Percentiles rank a stretch among this genome's conserved stretches.
Conservation (phyloP, 2,797 vertebrate species). For the Cottoperca gobio region DNA sequence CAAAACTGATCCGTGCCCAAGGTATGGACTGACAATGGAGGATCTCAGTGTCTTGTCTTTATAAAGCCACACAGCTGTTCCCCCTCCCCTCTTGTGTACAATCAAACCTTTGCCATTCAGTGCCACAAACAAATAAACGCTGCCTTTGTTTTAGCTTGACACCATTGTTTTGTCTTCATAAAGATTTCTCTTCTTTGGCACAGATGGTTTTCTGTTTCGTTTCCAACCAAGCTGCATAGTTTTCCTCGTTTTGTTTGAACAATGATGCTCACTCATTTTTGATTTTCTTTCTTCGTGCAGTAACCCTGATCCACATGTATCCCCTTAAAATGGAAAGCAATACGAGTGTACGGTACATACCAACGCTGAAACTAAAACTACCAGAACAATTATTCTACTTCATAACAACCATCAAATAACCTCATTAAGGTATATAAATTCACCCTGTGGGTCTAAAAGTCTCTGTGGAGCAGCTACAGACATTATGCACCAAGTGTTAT, state of each 20-base stretch:
- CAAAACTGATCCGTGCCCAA: constrained; percentile 69
- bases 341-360: neutral
- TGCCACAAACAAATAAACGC: constrained; percentile 75
- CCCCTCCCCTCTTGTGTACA: constrained; percentile 62
- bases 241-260: constrained; percentile 49
- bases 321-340: constrained; percentile 19
- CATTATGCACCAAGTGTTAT: neutral
- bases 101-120: constrained; percentile 80
- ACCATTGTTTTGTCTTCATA: constrained; percentile 76
- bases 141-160: constrained; percentile 80
- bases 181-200: constrained; percentile 74
- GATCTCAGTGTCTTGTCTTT: constrained; percentile 72
- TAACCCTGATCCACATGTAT: constrained; percentile 16
- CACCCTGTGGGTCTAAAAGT: neutral
- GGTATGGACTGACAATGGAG: constrained; percentile 81
- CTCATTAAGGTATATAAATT: neutral
- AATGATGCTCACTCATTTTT: constrained; percentile 60
- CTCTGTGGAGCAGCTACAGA: constrained; percentile 2
- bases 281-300: constrained; percentile 17
- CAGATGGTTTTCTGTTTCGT: constrained; percentile 66
- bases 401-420: constrained; percentile 3
- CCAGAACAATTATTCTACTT: neutral
- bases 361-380: neutral
- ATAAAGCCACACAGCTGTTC: constrained; percentile 83
- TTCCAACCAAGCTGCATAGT: constrained; percentile 35